phyloP scores from a whole-genome alignment of 2,797 vertebrate genomes.

The Tokudaia muenninki region DNA sequence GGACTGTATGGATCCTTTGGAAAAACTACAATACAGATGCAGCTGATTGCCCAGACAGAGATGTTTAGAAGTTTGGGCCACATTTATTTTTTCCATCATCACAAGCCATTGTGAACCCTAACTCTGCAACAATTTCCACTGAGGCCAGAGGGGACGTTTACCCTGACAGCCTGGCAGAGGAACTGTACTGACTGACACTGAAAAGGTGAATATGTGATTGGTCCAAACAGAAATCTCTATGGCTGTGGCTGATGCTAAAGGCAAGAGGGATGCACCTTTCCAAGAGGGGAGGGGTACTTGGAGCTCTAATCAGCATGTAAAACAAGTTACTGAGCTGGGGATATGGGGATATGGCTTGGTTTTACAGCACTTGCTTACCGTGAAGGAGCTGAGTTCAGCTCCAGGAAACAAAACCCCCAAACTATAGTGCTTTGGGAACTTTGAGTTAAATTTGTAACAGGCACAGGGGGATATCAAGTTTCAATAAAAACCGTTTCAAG shows the following conservation, averaged over 20 bases:
- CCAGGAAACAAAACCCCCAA: neutral
- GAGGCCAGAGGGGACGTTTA: neutral
- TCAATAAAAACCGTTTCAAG: slow-evolving; percentile 37
- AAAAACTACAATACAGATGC: neutral
- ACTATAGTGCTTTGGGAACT: neutral
- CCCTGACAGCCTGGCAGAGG: neutral
- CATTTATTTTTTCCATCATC: neutral
- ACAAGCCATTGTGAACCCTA: neutral
- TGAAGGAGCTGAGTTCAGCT: neutral
- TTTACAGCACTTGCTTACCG: neutral
- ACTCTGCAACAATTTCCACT: neutral
- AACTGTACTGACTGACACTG: neutral
- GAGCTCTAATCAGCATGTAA: neutral
- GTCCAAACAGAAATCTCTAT: neutral
- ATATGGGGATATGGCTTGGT: neutral
- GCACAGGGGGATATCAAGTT: neutral
- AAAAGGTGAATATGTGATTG: neutral
- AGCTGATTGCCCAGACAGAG: neutral
- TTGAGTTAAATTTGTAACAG: neutral
- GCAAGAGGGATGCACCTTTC: neutral
- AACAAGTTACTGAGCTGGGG: neutral
- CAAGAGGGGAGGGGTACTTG: neutral
- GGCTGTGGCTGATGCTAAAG: neutral
- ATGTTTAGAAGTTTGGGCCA: neutral
- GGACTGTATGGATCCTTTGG: neutral